Evolutionary conservation across 2,888 invertebrate species (phyloP).

Genomic region (Ormyrus pomaceus): DNA sequence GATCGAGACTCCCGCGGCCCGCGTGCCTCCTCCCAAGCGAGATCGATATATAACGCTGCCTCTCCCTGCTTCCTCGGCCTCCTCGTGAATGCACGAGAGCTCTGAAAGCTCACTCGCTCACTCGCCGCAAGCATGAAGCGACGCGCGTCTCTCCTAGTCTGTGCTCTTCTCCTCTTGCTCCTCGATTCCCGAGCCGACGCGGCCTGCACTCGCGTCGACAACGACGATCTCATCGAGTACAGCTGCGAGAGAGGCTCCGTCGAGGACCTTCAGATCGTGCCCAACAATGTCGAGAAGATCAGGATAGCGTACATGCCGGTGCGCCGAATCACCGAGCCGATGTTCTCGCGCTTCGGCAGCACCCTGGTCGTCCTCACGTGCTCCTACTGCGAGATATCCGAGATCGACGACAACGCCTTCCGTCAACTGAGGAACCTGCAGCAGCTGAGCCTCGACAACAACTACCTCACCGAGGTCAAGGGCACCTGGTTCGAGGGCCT

Average conservation of each 20-base stretch:
- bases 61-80: neutral
- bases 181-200: constrained; percentile 4
- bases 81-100: neutral
- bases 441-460: constrained; percentile 69
- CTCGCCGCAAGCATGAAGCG: constrained; percentile 7
- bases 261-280: constrained; percentile 65
- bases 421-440: constrained; percentile 64
- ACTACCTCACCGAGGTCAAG: constrained; percentile 63
- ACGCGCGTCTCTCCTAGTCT: neutral
- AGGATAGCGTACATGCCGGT: constrained; percentile 66
- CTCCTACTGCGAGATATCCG: constrained; percentile 66
- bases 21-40: constrained; percentile 26
- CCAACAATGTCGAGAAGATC: constrained; percentile 64
- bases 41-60: neutral
- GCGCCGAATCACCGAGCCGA: constrained; percentile 61
- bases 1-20: constrained; percentile 14
- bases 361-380: constrained; percentile 68
- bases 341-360: constrained; percentile 66
- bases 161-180: neutral
- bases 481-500: constrained; percentile 68
- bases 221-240: constrained; percentile 67
- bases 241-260: constrained; percentile 65
- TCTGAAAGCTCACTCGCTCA: neutral
- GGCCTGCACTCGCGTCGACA: constrained; percentile 62
- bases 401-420: constrained; percentile 70